Base-by-base conservation (phyloP, 2,797 vertebrate species). In the Caiman crocodilus region DNA sequence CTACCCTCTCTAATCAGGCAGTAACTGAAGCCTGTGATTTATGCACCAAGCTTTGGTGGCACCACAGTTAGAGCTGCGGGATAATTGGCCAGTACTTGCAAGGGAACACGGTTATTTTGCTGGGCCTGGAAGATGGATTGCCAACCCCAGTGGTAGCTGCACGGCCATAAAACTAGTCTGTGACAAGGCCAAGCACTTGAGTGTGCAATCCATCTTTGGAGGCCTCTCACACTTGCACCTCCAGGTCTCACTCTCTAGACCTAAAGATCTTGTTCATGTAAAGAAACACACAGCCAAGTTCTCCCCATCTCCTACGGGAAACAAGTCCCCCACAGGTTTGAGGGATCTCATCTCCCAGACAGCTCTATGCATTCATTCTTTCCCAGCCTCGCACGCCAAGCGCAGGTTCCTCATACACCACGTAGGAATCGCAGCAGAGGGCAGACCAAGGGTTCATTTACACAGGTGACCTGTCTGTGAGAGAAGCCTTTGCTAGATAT, bases 221-320 rank as follows among this genome's bases (percentile, higher is more conserved):
- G 60, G 56, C 13, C 26, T 20, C n/a, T 30, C 20, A 60, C 14
- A 2, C 58, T 17, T 14, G 7, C 60, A 32, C 18, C 26, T 76
- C 50, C 26, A 6, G 10, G 11, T 56, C 9, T 57, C 21, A 12
- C 63, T 25, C 1, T 28, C 13, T 23, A 25, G 20, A 17, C n/a
- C n/a, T 26, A 2, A 21, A 7, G 75, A 25, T 32, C 14, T 50
- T 7, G 2, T 61, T 28, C 65, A 18, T 18, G 2, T 0, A n/a
- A 3, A 21, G 67, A 57, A 12, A 30, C 69, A 69, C 2, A 9
- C 42, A 71, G 71, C 71, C 3, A 15, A 18, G 17, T 1, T 10
- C 16, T 14, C 56, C 3, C 3, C 5, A 2, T 0, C 61, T 42
- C 23, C 2, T 7, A 14, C 14, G 28, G 14, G 12, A 83, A 71